Evolutionary conservation across 2,888 invertebrate species (phyloP).

Genomic region (Pollenia amentaria): DNA sequence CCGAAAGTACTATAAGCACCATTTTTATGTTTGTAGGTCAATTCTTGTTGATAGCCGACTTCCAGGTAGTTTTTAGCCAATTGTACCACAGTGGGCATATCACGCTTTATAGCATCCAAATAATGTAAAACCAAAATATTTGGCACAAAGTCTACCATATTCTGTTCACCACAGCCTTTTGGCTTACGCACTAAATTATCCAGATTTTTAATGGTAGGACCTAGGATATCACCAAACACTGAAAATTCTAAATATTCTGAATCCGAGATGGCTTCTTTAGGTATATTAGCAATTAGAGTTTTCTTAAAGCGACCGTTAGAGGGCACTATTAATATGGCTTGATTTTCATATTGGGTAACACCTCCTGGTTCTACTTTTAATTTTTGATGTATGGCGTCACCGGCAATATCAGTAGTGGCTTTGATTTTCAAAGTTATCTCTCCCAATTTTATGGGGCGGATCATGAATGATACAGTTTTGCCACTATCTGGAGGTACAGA

Average conservation of each 20-base stretch:
- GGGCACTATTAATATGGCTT: conserved; percentile 90
- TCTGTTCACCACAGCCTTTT: conserved; percentile 91
- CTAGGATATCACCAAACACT: conserved; percentile 90
- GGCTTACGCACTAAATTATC: conserved; percentile 91
- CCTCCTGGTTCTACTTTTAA: conserved; percentile 93
- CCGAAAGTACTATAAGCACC: conserved; percentile 95
- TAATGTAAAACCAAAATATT: conserved; percentile 89
- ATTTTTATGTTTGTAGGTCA: conserved; percentile 90
- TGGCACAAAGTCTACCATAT: conserved; percentile 88
- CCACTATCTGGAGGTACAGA: conserved; percentile 89
- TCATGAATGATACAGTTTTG: conserved; percentile 93
- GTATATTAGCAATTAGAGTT: conserved; percentile 90
- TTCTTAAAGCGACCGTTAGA: conserved; percentile 85
- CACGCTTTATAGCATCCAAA: conserved; percentile 88
- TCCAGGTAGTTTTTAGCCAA: conserved; percentile 85
- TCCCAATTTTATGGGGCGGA: conserved; percentile 90
- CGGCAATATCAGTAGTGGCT: conserved; percentile 90
- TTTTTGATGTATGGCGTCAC: conserved; percentile 91
- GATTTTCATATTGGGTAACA: conserved; percentile 89
- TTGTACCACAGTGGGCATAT: conserved; percentile 88
- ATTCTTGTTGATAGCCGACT: conserved; percentile 91
- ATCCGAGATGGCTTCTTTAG: conserved; percentile 89
- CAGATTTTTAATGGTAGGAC: conserved; percentile 91
- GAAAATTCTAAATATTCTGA: conserved; percentile 91
- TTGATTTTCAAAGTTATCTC: conserved; percentile 90